Evolutionary conservation across 1,140 invertebrate genomes (phyloP).

Genomic region (Olivierus martensii): DNA sequence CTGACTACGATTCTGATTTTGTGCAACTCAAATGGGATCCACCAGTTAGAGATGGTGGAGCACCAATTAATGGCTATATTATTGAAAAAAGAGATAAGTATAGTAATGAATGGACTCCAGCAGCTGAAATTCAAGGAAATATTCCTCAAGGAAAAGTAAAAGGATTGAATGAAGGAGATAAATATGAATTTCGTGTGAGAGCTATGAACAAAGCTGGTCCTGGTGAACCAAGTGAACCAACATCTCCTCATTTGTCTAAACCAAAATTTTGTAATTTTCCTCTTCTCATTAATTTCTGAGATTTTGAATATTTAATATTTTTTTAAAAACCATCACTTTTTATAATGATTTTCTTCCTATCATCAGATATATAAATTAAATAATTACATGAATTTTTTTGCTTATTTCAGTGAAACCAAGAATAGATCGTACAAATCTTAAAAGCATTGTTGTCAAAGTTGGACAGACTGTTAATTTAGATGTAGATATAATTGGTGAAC

Average conservation of each 20-base stretch:
- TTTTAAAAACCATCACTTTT: too few relatives aligned
- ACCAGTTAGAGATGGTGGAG: constrained; percentile 87
- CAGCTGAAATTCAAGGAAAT: constrained; percentile 60
- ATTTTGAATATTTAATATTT: too few relatives aligned
- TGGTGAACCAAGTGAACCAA: constrained; percentile 87
- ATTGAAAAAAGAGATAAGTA: constrained; percentile 97
- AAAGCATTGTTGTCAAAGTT: constrained; percentile 69
- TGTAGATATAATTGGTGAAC: constrained; percentile 85
- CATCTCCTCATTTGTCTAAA: constrained; percentile 89
- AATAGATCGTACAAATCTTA: constrained; percentile 81
- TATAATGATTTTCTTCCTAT: too few relatives aligned
- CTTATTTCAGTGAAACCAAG: constrained; percentile 66
- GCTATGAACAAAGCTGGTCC: constrained; percentile 93
- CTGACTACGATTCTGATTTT: constrained; percentile 85
- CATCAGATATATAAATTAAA: too few relatives aligned
- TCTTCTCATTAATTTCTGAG: too few relatives aligned
- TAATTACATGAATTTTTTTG: constrained; percentile 2
- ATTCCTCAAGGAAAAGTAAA: constrained; percentile 66
- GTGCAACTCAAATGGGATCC: constrained; percentile 93
- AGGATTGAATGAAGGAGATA: constrained; percentile 82
- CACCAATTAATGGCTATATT: constrained; percentile 88
- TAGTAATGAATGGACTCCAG: constrained; percentile 47
- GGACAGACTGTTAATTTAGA: constrained; percentile 81
- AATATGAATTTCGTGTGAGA: constrained; percentile 86
- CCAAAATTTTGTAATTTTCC: constrained; percentile 57